phyloP scores from a whole-genome alignment of 2,113 vertebrate species.

The Argyrosomus japonicus region DNA sequence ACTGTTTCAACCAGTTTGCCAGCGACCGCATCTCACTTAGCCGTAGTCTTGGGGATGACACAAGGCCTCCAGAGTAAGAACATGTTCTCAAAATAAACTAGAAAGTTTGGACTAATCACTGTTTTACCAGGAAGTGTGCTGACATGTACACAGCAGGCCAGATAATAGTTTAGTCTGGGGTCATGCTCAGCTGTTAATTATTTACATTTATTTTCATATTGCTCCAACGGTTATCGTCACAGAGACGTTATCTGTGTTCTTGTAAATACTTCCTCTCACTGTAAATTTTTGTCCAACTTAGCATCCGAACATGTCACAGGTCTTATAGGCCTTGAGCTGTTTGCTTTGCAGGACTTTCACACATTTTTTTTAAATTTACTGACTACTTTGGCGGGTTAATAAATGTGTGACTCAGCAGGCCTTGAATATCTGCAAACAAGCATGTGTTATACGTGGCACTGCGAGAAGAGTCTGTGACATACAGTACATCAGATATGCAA shows the following conservation, averaged over 20 bases:
- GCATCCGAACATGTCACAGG: neutral
- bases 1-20: constrained; percentile 98
- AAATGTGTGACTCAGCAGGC: neutral
- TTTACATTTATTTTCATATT: constrained; percentile 35
- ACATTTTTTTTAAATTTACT: too few relatives aligned
- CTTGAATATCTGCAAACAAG: constrained; percentile 24
- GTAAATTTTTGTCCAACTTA: neutral
- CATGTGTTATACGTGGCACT: neutral
- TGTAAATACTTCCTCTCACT: neutral
- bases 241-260: neutral
- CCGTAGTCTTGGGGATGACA: constrained; percentile 93
- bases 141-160: constrained; percentile 16
- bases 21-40: constrained; percentile 96
- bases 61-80: constrained; percentile 93
- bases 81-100: constrained; percentile 6
- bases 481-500: neutral
- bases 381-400: neutral
- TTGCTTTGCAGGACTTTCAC: neutral
- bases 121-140: constrained; percentile 28
- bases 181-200: constrained; percentile 34
- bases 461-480: neutral
- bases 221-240: too few relatives aligned
- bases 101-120: constrained; percentile 4
- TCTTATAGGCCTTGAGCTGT: neutral
- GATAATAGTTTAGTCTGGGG: constrained; percentile 21